These are phyloP conservation scores for Strigops habroptila DNA, from an alignment of 2,113 vertebrate species.

Conservation along the genomic window DNA sequence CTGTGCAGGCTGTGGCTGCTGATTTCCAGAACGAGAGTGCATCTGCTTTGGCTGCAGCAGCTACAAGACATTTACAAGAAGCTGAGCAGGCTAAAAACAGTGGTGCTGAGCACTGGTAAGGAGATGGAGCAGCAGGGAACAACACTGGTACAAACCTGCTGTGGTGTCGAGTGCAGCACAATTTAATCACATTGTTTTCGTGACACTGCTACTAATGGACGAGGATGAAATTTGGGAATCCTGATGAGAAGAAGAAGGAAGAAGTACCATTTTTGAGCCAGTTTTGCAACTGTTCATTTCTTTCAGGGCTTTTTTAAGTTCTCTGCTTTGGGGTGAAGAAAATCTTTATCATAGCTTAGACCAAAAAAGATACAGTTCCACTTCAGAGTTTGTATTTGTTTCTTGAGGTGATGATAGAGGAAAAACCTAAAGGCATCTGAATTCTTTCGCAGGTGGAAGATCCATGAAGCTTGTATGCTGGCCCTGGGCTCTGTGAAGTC, in stretches of 20 bases:
- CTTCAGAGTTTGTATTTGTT: background rate
- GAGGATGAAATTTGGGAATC: background rate
- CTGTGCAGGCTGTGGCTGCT: conserved; percentile 87
- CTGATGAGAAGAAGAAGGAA: background rate
- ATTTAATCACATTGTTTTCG: background rate
- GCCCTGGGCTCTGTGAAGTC: conserved; percentile 95
- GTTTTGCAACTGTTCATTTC: background rate
- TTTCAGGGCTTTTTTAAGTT: background rate
- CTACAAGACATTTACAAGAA: conserved; percentile 92
- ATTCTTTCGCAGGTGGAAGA: conserved; percentile 88
- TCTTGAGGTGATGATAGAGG: background rate
- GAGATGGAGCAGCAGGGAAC: background rate
- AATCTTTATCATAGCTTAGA: background rate
- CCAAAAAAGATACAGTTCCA: background rate
- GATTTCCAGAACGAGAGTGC: conserved; percentile 99
- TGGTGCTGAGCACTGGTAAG: conserved; percentile 91
- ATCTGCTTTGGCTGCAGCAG: conserved; percentile 90
- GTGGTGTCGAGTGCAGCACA: background rate
- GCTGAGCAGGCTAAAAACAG: conserved; percentile 89
- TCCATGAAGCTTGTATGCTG: conserved; percentile 97
- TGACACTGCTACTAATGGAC: background rate
- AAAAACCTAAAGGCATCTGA: background rate
- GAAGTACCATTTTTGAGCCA: background rate
- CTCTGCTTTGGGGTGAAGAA: background rate
- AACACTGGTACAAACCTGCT: accelerated